A percentile compares a stretch with the other conserved stretches of the same genome.
Evolutionary conservation across 2,113 vertebrate genomes (phyloP).

Genomic region (Uria aalge): DNA sequence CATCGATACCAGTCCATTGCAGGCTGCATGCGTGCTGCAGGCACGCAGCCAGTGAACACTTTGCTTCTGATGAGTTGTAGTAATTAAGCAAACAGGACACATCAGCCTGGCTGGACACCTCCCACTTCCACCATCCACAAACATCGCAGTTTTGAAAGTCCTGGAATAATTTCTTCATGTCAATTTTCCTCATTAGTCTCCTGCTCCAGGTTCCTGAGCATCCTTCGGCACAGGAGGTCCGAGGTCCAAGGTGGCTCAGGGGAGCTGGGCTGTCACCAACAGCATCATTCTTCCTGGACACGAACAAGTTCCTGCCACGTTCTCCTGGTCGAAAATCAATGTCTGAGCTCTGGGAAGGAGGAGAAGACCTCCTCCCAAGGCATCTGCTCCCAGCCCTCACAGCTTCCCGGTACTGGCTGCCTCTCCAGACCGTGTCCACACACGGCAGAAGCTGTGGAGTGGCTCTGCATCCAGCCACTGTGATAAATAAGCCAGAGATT

Average conservation of each 20-base stretch:
- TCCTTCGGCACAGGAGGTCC: not conserved
- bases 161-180: not conserved
- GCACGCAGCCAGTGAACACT: accelerated
- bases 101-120: not conserved
- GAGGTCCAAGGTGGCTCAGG: not conserved
- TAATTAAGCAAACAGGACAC: not conserved
- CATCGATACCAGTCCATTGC: not conserved
- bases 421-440: not conserved
- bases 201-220: accelerated
- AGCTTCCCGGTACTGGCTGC: not conserved
- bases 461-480: not conserved
- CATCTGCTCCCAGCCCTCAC: accelerated
- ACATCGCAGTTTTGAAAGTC: not conserved
- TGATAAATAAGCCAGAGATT: slow-evolving; percentile 63
- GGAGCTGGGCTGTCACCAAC: not conserved
- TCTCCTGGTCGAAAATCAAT: not conserved
- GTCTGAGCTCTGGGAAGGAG: not conserved
- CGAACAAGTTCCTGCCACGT: not conserved
- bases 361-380: not conserved
- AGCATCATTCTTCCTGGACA: not conserved
- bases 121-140: not conserved
- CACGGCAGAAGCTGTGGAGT: not conserved
- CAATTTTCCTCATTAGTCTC: not conserved
- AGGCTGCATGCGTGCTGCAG: accelerated
- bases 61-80: not conserved